Evolutionary conservation across 1,140 invertebrate species (phyloP).

Genomic region (Periplaneta americana): DNA sequence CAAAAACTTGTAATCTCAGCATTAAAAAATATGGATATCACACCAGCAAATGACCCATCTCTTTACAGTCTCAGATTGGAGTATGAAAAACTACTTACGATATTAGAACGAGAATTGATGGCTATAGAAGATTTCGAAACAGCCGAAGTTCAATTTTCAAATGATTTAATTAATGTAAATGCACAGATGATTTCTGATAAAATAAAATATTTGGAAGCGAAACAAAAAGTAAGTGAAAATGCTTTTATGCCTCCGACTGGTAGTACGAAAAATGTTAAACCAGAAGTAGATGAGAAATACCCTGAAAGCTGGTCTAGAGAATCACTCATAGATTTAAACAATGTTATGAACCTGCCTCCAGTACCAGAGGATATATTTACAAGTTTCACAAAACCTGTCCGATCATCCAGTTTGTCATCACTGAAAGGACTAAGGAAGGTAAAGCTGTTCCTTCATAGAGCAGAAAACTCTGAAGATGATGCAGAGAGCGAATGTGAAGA

Average conservation of each 20-base stretch:
- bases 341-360: constrained; percentile 34
- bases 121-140: constrained; percentile 27
- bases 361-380: constrained; percentile 40
- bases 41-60: constrained; percentile 5
- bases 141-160: background rate
- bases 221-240: constrained; percentile 24
- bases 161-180: constrained; percentile 3
- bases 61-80: constrained; percentile 24
- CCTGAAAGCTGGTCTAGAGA: constrained; percentile 38
- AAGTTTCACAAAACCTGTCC: constrained; percentile 31
- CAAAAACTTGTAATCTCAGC: constrained; percentile 25
- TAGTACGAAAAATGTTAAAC: constrained; percentile 27
- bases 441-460: constrained; percentile 36
- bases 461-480: constrained; percentile 33
- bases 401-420: constrained; percentile 35
- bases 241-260: constrained; percentile 18
- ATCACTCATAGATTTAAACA: constrained; percentile 36
- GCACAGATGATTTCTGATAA: constrained; percentile 25
- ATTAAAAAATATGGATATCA: constrained; percentile 11
- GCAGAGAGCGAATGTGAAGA: constrained; percentile 52
- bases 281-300: constrained; percentile 38
- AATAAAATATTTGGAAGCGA: constrained; percentile 31
- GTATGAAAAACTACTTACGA: constrained; percentile 29
- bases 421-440: constrained; percentile 38
- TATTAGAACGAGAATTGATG: constrained; percentile 28